Evolutionary conservation across 2,797 vertebrate genomes (phyloP), one percentile per base, ranked within the genome.

Genomic region (Gallinago stenura): DNA sequence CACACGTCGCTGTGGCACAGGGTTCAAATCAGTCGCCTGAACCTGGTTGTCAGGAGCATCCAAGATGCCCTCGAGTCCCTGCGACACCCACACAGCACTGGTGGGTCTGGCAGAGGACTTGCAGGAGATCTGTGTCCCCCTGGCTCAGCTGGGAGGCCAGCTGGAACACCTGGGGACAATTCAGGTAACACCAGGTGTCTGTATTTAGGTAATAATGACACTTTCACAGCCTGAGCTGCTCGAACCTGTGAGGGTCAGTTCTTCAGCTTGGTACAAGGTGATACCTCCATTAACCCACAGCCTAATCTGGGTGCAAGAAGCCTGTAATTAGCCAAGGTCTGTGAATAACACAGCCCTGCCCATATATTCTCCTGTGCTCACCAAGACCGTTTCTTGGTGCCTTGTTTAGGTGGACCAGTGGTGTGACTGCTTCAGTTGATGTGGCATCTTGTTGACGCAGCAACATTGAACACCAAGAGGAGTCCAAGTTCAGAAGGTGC

Each of bases 321-420:
- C 4, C 13, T 25, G 9, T 22, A 39, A 9, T 17, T 6, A 37
- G 35, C 13, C 25, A 56, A 43, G 31, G 17, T 4, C 15, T 21
- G 7, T 20, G 31, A 9, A 20, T 6, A 39, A 4, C 28, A 41
- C 13, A 66, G 1, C 56, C 28, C 28, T 41, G 39, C 15, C 60
- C 31, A 1, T 3, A 0, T 3, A 0, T 68, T 60, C 21, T 57
- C 15, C 69, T 3, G 1, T 6, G 6, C 33, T 71, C 41, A 0
- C 10, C n/a, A 53, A 7, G n/a, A 51, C 30, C 37, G 0, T 20
- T 24, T 61, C 50, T 81, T 37, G 37, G 61, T 39, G 61, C 28
- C 33, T 28, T 0, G 1, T 5, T 83, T 15, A 68, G 46, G 15
- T 6, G 11, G n/a, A 37, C 0, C 25, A 9, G 17, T 12, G 48